A percentile compares a stretch with the other conserved stretches of the same genome.
These are phyloP conservation scores for Salvator merianae DNA, from an alignment of 2,113 vertebrate genomes.

Conservation along the genomic window DNA sequence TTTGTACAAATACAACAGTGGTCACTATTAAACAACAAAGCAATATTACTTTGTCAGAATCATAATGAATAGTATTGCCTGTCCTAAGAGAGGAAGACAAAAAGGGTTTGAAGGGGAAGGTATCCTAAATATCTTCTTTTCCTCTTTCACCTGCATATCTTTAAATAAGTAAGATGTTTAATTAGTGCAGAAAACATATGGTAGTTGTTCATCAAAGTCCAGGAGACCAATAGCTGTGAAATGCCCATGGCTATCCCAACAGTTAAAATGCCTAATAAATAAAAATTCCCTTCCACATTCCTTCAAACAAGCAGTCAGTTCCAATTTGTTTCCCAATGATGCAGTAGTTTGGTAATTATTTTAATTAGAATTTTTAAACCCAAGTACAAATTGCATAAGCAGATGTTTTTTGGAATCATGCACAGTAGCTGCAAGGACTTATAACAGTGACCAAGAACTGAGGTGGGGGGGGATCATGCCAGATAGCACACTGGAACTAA, in stretches of 20 bases:
- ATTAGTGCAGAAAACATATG: constrained; percentile 52
- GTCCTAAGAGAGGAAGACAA: not conserved
- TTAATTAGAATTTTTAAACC: not conserved
- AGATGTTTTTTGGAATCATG: not conserved
- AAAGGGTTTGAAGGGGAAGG: too few relatives aligned
- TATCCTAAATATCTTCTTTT: not conserved
- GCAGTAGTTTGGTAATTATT: constrained; percentile 4
- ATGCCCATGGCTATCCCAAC: constrained; percentile 25
- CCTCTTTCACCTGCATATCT: not conserved
- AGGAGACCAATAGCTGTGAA: constrained; percentile 36
- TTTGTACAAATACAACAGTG: too few relatives aligned
- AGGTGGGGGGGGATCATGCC: not conserved
- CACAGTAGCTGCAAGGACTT: not conserved
- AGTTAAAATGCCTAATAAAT: not conserved
- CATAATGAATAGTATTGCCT: not conserved
- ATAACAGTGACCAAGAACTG: not conserved
- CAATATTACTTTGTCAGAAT: not conserved
- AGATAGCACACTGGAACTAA: not conserved
- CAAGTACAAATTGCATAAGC: not conserved
- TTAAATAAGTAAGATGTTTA: constrained; percentile 44
- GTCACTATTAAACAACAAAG: too few relatives aligned
- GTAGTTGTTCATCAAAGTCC: constrained; percentile 51
- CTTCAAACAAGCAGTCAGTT: constrained; percentile 20
- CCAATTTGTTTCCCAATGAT: constrained; percentile 29
- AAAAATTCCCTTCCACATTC: constrained; percentile 19